These are phyloP conservation scores for Sterrhoptilus dennistouni DNA, from an alignment of 2,113 vertebrate species.

Conservation along the genomic window DNA sequence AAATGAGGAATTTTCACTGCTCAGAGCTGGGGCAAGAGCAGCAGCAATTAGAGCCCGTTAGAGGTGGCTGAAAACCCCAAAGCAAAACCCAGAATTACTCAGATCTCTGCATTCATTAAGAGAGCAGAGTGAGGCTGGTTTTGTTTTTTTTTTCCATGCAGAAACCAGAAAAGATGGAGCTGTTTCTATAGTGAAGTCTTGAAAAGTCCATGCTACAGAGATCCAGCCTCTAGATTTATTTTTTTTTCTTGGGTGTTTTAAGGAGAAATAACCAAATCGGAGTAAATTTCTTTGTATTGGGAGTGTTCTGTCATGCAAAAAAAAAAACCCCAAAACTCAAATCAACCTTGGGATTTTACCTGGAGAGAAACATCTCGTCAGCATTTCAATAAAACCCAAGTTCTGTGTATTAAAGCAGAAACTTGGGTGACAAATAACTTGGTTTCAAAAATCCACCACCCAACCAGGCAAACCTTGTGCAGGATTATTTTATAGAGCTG, in stretches of 20 bases:
- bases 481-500: neutral
- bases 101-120: neutral
- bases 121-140: neutral
- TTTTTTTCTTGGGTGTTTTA: neutral
- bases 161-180: neutral
- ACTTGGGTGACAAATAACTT: neutral
- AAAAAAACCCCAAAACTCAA: neutral
- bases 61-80: neutral
- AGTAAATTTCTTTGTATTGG: neutral
- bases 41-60: neutral
- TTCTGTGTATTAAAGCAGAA: neutral
- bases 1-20: neutral
- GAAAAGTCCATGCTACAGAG: neutral
- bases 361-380: neutral
- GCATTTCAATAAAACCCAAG: neutral
- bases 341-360: neutral
- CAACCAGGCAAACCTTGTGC: neutral
- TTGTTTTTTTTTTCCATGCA: neutral
- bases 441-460: neutral
- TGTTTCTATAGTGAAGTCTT: neutral
- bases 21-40: neutral
- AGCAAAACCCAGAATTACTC: neutral
- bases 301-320: neutral
- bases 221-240: neutral
- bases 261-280: neutral